Conservation (phyloP, 2,888 invertebrate genomes). For the Lutraria lutraria region DNA sequence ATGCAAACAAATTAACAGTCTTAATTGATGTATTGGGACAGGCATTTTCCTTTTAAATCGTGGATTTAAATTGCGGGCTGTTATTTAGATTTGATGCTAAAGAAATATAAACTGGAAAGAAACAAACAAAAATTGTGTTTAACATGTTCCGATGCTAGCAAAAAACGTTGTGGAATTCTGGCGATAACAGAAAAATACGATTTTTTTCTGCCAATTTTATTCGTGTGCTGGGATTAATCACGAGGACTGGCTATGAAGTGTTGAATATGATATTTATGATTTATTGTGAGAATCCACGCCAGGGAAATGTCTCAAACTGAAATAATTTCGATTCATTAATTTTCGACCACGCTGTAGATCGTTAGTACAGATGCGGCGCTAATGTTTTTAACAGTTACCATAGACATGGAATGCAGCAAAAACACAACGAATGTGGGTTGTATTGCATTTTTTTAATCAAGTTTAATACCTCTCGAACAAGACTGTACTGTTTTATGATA, state of each 20-base stretch:
- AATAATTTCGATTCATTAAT: not conserved
- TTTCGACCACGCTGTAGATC: constrained; percentile 10
- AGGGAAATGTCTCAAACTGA: not conserved
- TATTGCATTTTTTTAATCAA: not conserved
- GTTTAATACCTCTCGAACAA: not conserved
- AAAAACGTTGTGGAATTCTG: not conserved
- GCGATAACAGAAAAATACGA: not conserved
- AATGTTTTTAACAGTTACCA: not conserved
- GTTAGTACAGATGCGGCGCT: not conserved
- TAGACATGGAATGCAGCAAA: not conserved
- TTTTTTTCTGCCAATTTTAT: not conserved
- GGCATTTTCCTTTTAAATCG: no score
- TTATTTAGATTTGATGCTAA: no score
- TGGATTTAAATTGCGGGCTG: no score
- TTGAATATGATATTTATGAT: constrained; percentile 10
- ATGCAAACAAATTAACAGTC: no score
- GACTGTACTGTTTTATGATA: not conserved
- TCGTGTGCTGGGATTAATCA: not conserved
- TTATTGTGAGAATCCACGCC: not conserved
- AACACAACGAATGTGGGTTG: not conserved
- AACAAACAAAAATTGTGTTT: no score
- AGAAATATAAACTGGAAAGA: no score
- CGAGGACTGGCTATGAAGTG: not conserved
- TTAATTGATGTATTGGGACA: no score
- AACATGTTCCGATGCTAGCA: no score